Conservation (phyloP, 2,113 vertebrate genomes). For the Amphiprion ocellaris region DNA sequence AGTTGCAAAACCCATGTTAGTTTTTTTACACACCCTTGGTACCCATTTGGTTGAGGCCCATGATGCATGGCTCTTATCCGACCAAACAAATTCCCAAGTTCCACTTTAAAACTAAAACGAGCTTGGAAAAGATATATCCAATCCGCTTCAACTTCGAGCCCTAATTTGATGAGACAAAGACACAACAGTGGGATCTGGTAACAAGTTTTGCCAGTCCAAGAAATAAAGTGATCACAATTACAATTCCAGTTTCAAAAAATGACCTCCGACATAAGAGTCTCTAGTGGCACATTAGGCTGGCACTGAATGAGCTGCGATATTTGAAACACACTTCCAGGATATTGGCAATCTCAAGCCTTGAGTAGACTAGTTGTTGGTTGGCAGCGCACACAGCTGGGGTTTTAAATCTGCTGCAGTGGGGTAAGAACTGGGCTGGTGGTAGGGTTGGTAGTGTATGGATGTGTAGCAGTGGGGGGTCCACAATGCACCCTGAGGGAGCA, state of each 20-base stretch:
- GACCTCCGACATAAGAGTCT: slow-evolving; percentile 59
- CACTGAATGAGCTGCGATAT: slow-evolving; percentile 63
- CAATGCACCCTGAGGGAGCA: slow-evolving; percentile 57
- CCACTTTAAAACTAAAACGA: slow-evolving; percentile 55
- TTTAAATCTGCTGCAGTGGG: slow-evolving; percentile 41
- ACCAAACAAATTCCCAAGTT: slow-evolving; percentile 50
- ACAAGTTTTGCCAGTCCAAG: slow-evolving; percentile 50
- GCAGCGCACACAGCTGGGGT: slow-evolving; percentile 46
- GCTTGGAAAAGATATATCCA: slow-evolving; percentile 48
- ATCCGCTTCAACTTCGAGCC: slow-evolving; percentile 44
- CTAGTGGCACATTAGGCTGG: slow-evolving; percentile 68
- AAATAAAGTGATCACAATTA: slow-evolving; percentile 58
- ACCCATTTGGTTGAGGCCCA: slow-evolving; percentile 47
- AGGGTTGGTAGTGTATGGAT: slow-evolving; percentile 25
- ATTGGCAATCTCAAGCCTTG: slow-evolving; percentile 66
- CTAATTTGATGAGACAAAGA: slow-evolving; percentile 61
- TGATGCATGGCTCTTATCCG: slow-evolving; percentile 54
- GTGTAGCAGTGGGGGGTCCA: slow-evolving; percentile 41
- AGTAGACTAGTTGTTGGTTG: slow-evolving; percentile 62
- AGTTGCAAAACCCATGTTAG: slow-evolving; percentile 49
- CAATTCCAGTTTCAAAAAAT: slow-evolving; percentile 39
- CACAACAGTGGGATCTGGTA: slow-evolving; percentile 60
- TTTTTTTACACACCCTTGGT: slow-evolving; percentile 55
- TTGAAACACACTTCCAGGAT: slow-evolving; percentile 70
- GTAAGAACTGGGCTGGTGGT: slow-evolving; percentile 45